Conservation (phyloP, 2,888 invertebrate genomes). For the Rhagium mordax region DNA sequence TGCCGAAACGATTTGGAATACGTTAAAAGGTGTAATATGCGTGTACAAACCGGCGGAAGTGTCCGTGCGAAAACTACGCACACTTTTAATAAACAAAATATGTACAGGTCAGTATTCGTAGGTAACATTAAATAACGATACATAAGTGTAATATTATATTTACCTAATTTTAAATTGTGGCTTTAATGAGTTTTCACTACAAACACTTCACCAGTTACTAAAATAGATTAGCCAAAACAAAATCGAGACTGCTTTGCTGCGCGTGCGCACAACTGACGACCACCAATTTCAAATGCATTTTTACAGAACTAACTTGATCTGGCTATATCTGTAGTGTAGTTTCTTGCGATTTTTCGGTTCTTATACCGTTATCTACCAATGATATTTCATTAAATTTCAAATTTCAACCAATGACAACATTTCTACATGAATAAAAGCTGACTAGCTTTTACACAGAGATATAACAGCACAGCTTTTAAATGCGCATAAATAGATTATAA, state of each 20-base stretch:
- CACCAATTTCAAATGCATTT: conserved; percentile 1
- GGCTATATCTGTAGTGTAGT: too few species aligned
- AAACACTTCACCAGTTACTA: conserved; percentile 2
- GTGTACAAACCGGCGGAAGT: conserved; percentile 84
- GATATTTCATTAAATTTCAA: too few species aligned
- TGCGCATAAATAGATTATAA: too few species aligned
- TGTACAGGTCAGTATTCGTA: conserved; percentile 75
- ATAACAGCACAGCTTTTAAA: too few species aligned
- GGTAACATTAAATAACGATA: neutral
- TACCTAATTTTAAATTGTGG: neutral
- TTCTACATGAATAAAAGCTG: too few species aligned
- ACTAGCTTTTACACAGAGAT: too few species aligned
- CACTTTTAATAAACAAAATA: conserved; percentile 76
- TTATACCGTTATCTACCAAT: too few species aligned
- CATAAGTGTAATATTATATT: neutral
- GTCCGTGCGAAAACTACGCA: conserved; percentile 72
- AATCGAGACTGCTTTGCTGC: conserved; percentile 17
- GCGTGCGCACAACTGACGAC: conserved; percentile 22
- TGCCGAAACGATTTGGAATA: conserved; percentile 77
- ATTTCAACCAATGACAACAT: too few species aligned
- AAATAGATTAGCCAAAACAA: conserved; percentile 30
- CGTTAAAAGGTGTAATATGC: conserved; percentile 83
- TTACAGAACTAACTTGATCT: too few species aligned
- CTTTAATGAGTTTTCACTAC: neutral
- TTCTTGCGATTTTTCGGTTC: too few species aligned